These are phyloP conservation scores for Uloborus diversus DNA, from an alignment of 1,140 invertebrate genomes.

Conservation along the genomic window DNA sequence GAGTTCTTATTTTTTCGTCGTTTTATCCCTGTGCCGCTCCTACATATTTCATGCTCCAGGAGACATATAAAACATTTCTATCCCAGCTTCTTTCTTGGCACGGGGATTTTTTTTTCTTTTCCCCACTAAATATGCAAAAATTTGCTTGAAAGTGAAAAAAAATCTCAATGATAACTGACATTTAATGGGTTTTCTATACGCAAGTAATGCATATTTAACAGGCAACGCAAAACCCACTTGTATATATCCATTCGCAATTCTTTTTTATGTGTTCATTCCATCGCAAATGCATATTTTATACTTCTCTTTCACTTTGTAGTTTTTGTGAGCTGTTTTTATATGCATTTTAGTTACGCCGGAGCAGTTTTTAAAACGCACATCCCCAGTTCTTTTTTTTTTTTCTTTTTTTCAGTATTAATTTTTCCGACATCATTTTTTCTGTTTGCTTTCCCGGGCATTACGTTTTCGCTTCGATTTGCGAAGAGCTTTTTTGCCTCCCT, in stretches of 20 bases:
- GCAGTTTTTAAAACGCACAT: slow-evolving; percentile 47
- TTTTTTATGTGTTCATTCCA: slow-evolving; percentile 30
- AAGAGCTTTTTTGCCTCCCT: background rate
- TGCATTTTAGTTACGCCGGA: slow-evolving; percentile 47
- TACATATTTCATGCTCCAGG: slow-evolving; percentile 53
- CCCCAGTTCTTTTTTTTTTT: slow-evolving; percentile 10
- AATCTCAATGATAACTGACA: slow-evolving; percentile 51
- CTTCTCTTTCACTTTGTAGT: slow-evolving; percentile 25
- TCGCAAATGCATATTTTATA: slow-evolving; percentile 53
- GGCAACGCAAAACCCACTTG: slow-evolving; percentile 47
- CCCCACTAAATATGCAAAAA: slow-evolving; percentile 49
- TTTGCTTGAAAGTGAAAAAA: slow-evolving; percentile 15
- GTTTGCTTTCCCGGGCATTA: slow-evolving; percentile 7
- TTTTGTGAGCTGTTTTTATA: slow-evolving; percentile 12
- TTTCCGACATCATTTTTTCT: slow-evolving; percentile 25
- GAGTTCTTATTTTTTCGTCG: background rate
- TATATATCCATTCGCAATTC: slow-evolving; percentile 26
- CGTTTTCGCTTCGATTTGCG: slow-evolving; percentile 32
- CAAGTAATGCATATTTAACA: slow-evolving; percentile 55
- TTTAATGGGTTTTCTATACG: slow-evolving; percentile 54
- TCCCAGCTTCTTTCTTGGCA: background rate
- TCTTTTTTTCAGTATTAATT: slow-evolving; percentile 35
- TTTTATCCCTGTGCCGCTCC: background rate
- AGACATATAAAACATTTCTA: slow-evolving; percentile 50
- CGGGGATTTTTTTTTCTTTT: background rate